phyloP scores from a whole-genome alignment of 2,113 vertebrate genomes.

The Jacana jacana region DNA sequence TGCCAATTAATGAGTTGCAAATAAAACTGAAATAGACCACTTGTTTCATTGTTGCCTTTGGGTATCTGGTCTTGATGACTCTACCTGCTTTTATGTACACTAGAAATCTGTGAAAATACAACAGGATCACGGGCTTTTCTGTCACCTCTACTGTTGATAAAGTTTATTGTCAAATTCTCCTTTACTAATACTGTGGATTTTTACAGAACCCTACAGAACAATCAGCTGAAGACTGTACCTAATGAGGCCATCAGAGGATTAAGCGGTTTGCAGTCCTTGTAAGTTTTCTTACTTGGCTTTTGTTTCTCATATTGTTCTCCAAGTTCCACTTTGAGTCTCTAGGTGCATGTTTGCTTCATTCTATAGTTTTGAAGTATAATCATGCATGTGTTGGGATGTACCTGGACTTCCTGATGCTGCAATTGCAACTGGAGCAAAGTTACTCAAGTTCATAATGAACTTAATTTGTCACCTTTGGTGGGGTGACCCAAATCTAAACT shows the following conservation, averaged over 20 bases:
- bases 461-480: neutral
- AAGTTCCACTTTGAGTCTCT: neutral
- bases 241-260: slow-evolving; percentile 89
- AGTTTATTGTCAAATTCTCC: neutral
- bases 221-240: slow-evolving; percentile 94
- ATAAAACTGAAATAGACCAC: neutral
- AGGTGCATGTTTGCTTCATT: neutral
- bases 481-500: neutral
- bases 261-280: slow-evolving; percentile 91
- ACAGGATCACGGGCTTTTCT: neutral
- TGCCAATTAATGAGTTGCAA: neutral
- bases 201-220: slow-evolving; percentile 94
- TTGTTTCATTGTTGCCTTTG: neutral
- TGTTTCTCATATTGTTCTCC: neutral
- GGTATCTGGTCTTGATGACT: neutral
- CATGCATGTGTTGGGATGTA: neutral
- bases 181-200: slow-evolving; percentile 22
- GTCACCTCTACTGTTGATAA: neutral
- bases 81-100: neutral
- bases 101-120: neutral
- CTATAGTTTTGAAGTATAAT: neutral
- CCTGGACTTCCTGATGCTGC: neutral
- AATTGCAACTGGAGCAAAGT: neutral
- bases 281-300: slow-evolving; percentile 69
- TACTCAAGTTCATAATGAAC: neutral